These are phyloP conservation scores for Brachionus asplanchnoidis DNA, from an alignment of 1,140 invertebrate genomes.

Conservation along the genomic window DNA sequence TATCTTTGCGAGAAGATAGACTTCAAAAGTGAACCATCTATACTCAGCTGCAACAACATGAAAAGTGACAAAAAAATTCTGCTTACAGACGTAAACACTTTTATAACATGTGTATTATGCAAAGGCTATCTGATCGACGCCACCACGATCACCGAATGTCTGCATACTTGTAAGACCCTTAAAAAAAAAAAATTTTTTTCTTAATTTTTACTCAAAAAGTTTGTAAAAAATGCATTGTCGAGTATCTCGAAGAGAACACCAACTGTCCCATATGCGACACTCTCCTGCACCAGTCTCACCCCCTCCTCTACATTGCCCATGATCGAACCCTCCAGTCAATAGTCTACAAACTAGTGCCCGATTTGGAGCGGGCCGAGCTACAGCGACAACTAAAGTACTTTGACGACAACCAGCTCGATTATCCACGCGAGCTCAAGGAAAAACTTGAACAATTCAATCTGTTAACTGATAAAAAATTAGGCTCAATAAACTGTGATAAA, in stretches of 20 bases:
- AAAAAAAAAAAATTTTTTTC: not conserved
- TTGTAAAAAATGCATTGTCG: conserved; percentile 59
- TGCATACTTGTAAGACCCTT: conserved; percentile 57
- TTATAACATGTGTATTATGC: conserved; percentile 56
- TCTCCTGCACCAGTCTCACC: conserved; percentile 60
- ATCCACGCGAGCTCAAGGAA: conserved; percentile 7
- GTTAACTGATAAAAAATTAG: not conserved
- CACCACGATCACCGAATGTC: conserved; percentile 59
- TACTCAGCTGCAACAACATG: not conserved
- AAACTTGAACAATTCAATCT: not conserved
- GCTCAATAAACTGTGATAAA: not conserved
- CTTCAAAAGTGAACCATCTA: not conserved
- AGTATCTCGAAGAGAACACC: conserved; percentile 51
- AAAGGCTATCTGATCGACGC: conserved; percentile 59
- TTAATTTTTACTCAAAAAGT: conserved; percentile 48
- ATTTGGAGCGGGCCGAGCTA: conserved; percentile 44
- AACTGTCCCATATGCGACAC: conserved; percentile 56
- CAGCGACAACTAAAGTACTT: conserved; percentile 35
- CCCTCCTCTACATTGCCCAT: conserved; percentile 67
- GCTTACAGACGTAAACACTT: conserved; percentile 29
- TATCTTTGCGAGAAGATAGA: not conserved
- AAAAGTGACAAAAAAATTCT: conserved; percentile 35
- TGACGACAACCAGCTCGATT: not conserved
- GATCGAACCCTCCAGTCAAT: conserved; percentile 98
- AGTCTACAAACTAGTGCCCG: conserved; percentile 75